phyloP scores from a whole-genome alignment of 2,888 invertebrate species.

The Lathronympha strigana region DNA sequence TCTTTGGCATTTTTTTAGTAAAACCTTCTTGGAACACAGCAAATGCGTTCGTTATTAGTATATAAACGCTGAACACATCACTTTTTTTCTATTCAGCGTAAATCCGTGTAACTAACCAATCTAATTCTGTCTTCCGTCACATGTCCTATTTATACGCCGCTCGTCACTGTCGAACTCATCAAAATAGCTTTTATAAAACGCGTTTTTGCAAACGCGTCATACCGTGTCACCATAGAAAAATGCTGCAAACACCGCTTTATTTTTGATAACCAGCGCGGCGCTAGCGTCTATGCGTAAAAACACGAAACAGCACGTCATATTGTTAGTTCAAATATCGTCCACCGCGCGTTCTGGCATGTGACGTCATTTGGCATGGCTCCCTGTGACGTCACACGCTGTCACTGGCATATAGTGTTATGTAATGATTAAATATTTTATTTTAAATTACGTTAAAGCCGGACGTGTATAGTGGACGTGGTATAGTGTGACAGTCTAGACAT shows the following conservation, averaged over 20 bases:
- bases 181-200: conserved; percentile 22
- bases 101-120: conserved; percentile 7
- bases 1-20: no score
- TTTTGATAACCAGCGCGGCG: not conserved
- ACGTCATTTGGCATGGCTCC: conserved; percentile 43
- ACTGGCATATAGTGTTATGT: conserved; percentile 6
- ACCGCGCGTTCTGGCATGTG: conserved; percentile 14
- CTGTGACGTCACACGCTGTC: conserved; percentile 20
- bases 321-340: conserved; percentile 9
- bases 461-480: conserved; percentile 14
- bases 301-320: no score
- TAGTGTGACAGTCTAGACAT: conserved; percentile 22
- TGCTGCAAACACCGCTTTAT: not conserved
- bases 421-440: conserved; percentile 13
- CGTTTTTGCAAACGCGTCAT: conserved; percentile 19
- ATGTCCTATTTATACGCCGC: conserved; percentile 14
- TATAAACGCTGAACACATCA: conserved; percentile 1
- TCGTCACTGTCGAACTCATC: conserved; percentile 25
- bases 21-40: no score
- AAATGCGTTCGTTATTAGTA: no score
- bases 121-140: conserved; percentile 22
- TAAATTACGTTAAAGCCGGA: conserved; percentile 7
- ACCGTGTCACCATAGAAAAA: conserved; percentile 1
- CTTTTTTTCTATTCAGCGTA: not conserved
- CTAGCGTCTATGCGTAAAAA: conserved; percentile 15